Evolutionary conservation across 30 jellyfish, hydroid and myxozoan genomes (phyloP), one percentile per base, ranked within the genome.

Genomic region (Aurelia sp.): DNA sequence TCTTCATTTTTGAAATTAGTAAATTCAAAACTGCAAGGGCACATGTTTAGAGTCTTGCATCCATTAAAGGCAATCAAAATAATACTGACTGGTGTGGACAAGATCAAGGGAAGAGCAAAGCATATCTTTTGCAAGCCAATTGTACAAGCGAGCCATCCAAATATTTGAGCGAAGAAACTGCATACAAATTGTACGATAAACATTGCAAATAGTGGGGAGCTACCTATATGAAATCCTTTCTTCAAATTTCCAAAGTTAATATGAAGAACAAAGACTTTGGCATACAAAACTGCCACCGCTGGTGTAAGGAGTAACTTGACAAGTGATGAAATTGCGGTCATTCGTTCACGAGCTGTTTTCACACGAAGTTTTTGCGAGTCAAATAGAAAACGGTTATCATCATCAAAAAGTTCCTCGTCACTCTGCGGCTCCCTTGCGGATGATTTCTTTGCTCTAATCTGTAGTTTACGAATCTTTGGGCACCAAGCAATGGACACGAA

Each of bases 141-240:
- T 19, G 89, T 74, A 71, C 98, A 93, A 20, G 96, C 96, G 15
- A 89, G 78, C 86, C 89, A 62, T 27, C 86, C 95, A n/a, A 89
- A 33, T 17, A 85, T 13, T 30, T 74, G 85, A 51, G 96, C 97
- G 30, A 93, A 22, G 59, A 59, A 88, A 59, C 97, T 86, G 62
- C 96, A 51, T 4, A 62, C 33, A 47, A 88, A 21, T 31, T 93
- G 94, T 16, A 80, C 51, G 69, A 88, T 38, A 35, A 93, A 77
- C 90, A 84, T 35, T 19, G 76, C 9, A 3, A 76, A 16, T 35
- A 30, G 74, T 7, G 38, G n/a, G 31, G 48, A 18, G 7, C 51
- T 63, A 3, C 71, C 33, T 63, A 93, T 21, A 1, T 44, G 15
- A 84, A 80, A 88, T 18, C 98, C 97, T 16, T 61, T 22, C 6